Evolutionary conservation across 92 coral and sea anemone genomes (phyloP), one percentile per base, ranked within the genome.

Genomic region (Epizoanthus fatuus): DNA sequence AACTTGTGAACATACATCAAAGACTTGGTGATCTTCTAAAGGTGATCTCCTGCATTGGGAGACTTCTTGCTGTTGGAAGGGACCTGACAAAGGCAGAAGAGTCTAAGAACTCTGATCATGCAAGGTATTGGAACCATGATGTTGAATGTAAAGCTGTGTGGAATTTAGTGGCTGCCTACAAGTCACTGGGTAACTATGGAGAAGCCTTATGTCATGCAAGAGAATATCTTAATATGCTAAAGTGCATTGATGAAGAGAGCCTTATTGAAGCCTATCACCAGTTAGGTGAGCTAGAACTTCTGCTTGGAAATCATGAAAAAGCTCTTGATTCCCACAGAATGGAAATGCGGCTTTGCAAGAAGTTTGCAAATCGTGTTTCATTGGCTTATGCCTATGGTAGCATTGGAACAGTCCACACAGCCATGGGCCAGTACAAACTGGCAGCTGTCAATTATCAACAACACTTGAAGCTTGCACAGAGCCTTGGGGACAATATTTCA

Each of bases 351-450:
- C 83, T 92, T 22, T 87, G 94, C 22, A 94, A 85, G 51, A 94
- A 88, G 88, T 85, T 90, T 76, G 63, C 86, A 29, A 84, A 94
- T 81, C 91, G 76, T 4, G 64, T 59, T 56, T 86, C 92, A 11
- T 63, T 89, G 51, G 92, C 96, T 7, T 94, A 94, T 88, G 93
- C 96, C 7, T 94, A 87, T 79, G 98, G 98, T 12, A 94, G 88
- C 59, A 84, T 93, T 59, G 98, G 95, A 19, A 77, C 84, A 40
- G 98, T 94, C 3, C 83, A 92, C 69, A 93, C 98, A 71, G 84
- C 91, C 32, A 75, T 90, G 94, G 89, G 94, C 6, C 91, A 77
- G 69, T 88, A 86, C 86, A 87, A 78, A 63, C 76, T 78, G 64
- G 91, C 98, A n/a, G 92, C 92, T 77, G 70, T 90, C 42, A 87